Evolutionary conservation across 2,113 vertebrate genomes (phyloP).

Genomic region (Scortum barcoo): DNA sequence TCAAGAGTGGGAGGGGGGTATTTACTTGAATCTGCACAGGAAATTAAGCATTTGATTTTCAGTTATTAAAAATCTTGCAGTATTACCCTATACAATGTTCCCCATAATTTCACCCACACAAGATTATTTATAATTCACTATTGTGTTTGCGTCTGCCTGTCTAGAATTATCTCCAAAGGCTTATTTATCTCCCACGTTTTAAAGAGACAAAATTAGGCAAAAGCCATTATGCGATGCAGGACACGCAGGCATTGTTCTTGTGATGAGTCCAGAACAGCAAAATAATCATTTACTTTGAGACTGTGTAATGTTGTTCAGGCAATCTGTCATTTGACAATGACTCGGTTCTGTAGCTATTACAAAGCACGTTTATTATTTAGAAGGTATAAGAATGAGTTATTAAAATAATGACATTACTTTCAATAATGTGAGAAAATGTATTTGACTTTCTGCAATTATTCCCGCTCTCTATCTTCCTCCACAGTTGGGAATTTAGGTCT

Average conservation of each 20-base stretch:
- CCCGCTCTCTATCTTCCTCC: conserved; percentile 7
- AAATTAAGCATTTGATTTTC: conserved; percentile 36
- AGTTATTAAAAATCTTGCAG: conserved; percentile 53
- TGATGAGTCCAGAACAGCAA: conserved; percentile 42
- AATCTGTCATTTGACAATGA: conserved; percentile 28
- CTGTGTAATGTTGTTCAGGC: conserved; percentile 36
- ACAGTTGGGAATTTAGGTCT: conserved; percentile 41
- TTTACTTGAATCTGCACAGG: conserved; percentile 33
- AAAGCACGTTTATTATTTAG: conserved; percentile 31
- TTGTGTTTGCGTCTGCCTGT: conserved; percentile 44
- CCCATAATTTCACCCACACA: conserved; percentile 52
- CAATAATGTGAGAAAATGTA: conserved; percentile 37
- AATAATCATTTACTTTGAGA: conserved; percentile 54
- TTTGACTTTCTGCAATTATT: conserved; percentile 51
- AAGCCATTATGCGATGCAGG: conserved; percentile 20
- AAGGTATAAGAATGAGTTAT: conserved; percentile 38
- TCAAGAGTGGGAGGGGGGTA: background rate
- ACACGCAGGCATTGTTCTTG: conserved; percentile 51
- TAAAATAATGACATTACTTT: conserved; percentile 56
- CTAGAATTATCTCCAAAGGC: conserved; percentile 53
- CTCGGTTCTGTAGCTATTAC: conserved; percentile 51
- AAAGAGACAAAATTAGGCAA: conserved; percentile 55
- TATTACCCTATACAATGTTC: conserved; percentile 8
- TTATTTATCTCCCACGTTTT: conserved; percentile 51
- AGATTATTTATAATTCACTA: conserved; percentile 56